A percentile compares a stretch with the other conserved stretches of the same genome.
phyloP scores from a whole-genome alignment of 2,113 vertebrate genomes.

The Sphaerodactylus townsendi region DNA sequence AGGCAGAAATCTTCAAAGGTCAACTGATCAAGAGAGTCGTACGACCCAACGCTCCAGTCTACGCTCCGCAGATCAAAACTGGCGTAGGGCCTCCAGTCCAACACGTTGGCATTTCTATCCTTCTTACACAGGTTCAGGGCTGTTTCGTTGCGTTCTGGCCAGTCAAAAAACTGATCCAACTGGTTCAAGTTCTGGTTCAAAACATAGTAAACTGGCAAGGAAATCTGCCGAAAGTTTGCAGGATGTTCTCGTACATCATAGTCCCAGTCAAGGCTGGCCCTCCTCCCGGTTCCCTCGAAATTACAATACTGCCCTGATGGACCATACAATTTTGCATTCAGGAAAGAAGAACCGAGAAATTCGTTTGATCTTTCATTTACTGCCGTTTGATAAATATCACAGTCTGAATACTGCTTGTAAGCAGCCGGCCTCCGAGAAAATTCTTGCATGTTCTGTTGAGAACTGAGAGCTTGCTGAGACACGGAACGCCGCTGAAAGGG shows the following conservation, averaged over 20 bases:
- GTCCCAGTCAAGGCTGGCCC: constrained; percentile 69
- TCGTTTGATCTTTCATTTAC: constrained; percentile 50
- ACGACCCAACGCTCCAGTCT: constrained; percentile 62
- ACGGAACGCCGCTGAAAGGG: neutral
- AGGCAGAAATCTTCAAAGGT: constrained; percentile 82
- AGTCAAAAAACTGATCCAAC: constrained; percentile 52
- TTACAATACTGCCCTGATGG: neutral
- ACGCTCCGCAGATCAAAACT: constrained; percentile 73
- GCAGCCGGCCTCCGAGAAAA: constrained; percentile 55
- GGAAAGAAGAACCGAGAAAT: constrained; percentile 43
- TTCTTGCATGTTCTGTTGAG: constrained; percentile 47
- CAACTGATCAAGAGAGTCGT: constrained; percentile 74
- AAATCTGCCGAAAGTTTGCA: constrained; percentile 32
- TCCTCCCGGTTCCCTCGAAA: constrained; percentile 64
- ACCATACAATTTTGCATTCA: constrained; percentile 42
- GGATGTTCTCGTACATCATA: constrained; percentile 54
- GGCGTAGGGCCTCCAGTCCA: constrained; percentile 73
- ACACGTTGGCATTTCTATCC: constrained; percentile 69
- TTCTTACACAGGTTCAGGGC: constrained; percentile 76
- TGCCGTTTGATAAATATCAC: neutral
- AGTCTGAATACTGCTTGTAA: constrained; percentile 27
- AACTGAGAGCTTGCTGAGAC: constrained; percentile 15
- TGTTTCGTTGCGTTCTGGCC: constrained; percentile 62
- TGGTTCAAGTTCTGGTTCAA: constrained; percentile 66
- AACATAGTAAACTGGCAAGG: constrained; percentile 61